These are phyloP conservation scores for Chrysogorgia sp. DNA, from an alignment of 92 coral and sea anemone genomes.

Conservation along the genomic window DNA sequence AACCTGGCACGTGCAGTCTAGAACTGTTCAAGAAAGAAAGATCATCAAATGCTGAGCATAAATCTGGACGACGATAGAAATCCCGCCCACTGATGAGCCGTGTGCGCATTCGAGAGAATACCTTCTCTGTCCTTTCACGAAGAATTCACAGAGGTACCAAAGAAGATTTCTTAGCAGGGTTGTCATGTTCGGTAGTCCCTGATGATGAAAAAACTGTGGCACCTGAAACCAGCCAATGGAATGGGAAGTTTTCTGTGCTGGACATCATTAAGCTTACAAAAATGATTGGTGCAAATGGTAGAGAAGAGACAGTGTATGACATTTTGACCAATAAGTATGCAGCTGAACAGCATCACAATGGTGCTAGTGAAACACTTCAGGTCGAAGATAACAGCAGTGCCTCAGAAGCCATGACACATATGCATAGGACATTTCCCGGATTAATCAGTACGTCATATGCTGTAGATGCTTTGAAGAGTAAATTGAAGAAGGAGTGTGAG, in stretches of 20 bases:
- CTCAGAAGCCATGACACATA: neutral
- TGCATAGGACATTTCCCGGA: conserved; percentile 17
- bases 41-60: neutral
- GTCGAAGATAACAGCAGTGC: too few species aligned
- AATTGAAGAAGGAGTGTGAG: conserved; percentile 27
- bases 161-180: conserved; percentile 44
- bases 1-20: neutral
- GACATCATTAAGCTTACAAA: conserved; percentile 45
- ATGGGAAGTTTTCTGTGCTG: conserved; percentile 48
- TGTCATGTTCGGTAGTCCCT: conserved; percentile 42
- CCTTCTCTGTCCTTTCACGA: conserved; percentile 31
- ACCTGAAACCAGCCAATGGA: conserved; percentile 18
- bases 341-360: conserved; percentile 20
- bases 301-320: conserved; percentile 43
- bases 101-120: conserved; percentile 36
- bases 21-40: neutral
- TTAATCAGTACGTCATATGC: conserved; percentile 21
- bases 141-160: conserved; percentile 48
- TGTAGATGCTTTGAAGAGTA: conserved; percentile 1
- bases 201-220: conserved; percentile 29
- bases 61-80: conserved; percentile 48
- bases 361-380: conserved; percentile 27
- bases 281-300: conserved; percentile 5
- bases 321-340: conserved; percentile 41
- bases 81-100: conserved; percentile 41